Base-by-base conservation (phyloP, 2,888 invertebrate genomes). In the Drosophila formosana region DNA sequence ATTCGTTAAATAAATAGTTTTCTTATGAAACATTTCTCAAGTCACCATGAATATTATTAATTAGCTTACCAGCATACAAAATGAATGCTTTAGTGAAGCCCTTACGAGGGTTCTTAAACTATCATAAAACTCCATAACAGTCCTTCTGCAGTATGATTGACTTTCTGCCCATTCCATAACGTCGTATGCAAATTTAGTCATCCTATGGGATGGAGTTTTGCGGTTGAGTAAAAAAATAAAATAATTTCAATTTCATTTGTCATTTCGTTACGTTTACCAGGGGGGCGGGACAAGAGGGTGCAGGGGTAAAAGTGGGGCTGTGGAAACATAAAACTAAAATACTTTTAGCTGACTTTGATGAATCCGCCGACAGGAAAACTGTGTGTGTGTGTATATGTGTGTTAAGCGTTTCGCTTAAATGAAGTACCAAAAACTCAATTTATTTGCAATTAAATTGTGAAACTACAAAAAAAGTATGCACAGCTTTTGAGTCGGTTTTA, bases 381-480 rank as follows among this genome's bases (percentile, higher is more conserved):
- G 32, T 52, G 28, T 62, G 43, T 50, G 53, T 49, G 28, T 58
- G 45, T 52, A 62, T 73, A 62, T 58, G 56, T 63, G 66, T 66
- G 77, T 76, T 80, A 68, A 79, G 74, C 90, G 90, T 89, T 80
- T 85, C 90, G 89, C 89, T 89, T 89, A 90, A 91, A 90, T 90
- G 82, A 90, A 90, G 90, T 90, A 89, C 90, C 88, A 85, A 91
- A 91, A 91, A 91, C 90, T 90, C 89, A 91, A 91, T 91, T 91
- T 91, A 91, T 91, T 91, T 91, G 91, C 91, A 91, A 91, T 91
- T 91, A 91, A 91, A 91, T 90, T 90, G 86, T 80, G 78, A 79
- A 75, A 62, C 73, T 62, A 41, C 18, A 72, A 63, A 63, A 61
- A 53, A 53, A 46, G 32, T 60, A 51, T 78, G 78, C 69, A 78